Base-by-base conservation (phyloP, 2,888 invertebrate genomes). In the Ceraclea dissimilis region DNA sequence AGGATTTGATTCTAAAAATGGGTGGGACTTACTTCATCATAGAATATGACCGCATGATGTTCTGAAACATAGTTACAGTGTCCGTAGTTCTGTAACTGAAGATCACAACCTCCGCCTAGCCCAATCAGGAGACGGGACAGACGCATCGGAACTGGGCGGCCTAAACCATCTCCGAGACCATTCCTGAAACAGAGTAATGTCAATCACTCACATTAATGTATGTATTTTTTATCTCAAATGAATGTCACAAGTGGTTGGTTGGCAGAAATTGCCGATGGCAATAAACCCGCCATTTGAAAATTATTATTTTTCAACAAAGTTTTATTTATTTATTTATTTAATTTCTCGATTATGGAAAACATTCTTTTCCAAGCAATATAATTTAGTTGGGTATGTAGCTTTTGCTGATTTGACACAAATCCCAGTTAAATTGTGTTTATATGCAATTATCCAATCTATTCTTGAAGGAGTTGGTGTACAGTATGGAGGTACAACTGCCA, bases 11-110 rank as follows among this genome's bases (percentile, higher is more conserved):
- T n/a, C 5, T 26, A 26, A 26, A 26, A 26, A 43, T 13, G 43
- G 13, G 13, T 13, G 13, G 13, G 13, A 19, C 17, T 21, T 69
- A 87, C 89, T 80, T 91, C 88, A 67, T 93, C 92, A 67, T 83
- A 88, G 70, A 91, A 92, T 62, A 93, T 86, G 51, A 86, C 80
- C 10, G 92, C 91, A 70, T 93, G 93, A 61, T 82, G 82, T 0
- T 83, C 75, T 1, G 89, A 86, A 49, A 86, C 79, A 67, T 74
- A 87, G 68, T 75, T 81, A 68, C 86, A 92, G 68, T 81, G 81
- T 52, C 84, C 91, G 64, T 83, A 83, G 60, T 71, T 69, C 33
- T 78, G 76, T 31, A 90, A 72, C 49, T 80, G 72, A 16, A 85
- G 71, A 65, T 84, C 82, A 60, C 81, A 80, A 1, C 77, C 73